Percentiles rank a stretch among this genome's conserved stretches.
Conservation (phyloP, 2,113 vertebrate species). For the Himantopus leucocephalus region DNA sequence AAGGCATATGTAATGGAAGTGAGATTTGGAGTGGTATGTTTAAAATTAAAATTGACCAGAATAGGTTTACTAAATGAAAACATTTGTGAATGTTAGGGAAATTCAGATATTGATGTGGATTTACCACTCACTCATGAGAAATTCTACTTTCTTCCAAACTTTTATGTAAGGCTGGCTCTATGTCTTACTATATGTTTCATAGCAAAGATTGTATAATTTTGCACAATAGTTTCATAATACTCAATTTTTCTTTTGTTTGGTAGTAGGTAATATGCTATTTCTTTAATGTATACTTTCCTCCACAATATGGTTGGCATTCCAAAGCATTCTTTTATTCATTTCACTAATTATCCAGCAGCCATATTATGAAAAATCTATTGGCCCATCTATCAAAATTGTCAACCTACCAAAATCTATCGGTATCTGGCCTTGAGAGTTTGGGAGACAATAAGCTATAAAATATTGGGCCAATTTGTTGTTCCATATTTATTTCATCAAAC, state of each 20-base stretch:
- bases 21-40: background rate
- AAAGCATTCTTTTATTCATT: background rate
- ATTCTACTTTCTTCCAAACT: background rate
- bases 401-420: background rate
- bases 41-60: background rate
- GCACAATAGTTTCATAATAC: background rate
- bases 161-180: background rate
- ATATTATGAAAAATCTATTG: background rate
- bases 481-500: background rate
- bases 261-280: background rate
- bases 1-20: background rate
- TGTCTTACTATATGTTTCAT: background rate
- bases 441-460: background rate
- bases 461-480: background rate
- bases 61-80: background rate
- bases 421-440: background rate
- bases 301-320: background rate
- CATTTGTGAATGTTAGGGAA: background rate
- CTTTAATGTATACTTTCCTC: background rate
- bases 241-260: background rate
- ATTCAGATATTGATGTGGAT: background rate
- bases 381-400: background rate
- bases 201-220: background rate
- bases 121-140: background rate
- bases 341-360: background rate